phyloP scores from a whole-genome alignment of 1,140 invertebrate genomes.

The Daktulosphaira vitifoliae region DNA sequence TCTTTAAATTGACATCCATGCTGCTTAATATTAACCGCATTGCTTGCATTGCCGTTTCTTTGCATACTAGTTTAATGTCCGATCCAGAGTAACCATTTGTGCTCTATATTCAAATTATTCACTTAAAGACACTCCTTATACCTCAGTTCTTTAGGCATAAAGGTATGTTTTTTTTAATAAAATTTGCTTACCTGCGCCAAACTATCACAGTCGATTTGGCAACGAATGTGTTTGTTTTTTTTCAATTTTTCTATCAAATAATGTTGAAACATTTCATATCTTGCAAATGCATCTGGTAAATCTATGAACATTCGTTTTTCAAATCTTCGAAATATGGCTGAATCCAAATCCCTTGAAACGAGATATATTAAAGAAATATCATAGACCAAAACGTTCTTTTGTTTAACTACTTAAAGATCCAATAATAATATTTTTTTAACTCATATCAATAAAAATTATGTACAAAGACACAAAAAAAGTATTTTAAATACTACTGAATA shows the following conservation, averaged over 20 bases:
- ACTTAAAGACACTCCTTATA: background rate
- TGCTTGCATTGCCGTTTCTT: conserved; percentile 68
- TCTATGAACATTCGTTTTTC: conserved; percentile 77
- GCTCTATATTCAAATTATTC: conserved; percentile 43
- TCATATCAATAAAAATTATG: too few species aligned
- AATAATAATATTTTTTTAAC: too few species aligned
- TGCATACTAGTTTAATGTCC: conserved; percentile 79
- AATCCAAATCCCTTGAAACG: conserved; percentile 67
- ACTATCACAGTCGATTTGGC: conserved; percentile 48
- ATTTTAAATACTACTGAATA: too few species aligned
- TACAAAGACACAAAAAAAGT: too few species aligned
- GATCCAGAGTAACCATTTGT: conserved; percentile 77
- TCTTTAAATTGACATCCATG: conserved; percentile 34
- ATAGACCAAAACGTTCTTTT: too few species aligned
- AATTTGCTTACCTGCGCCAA: conserved; percentile 48
- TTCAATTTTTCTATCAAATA: conserved; percentile 42
- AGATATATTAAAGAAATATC: conserved; percentile 25
- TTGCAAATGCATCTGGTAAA: conserved; percentile 35
- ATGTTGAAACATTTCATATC: conserved; percentile 35
- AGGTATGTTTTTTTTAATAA: too few species aligned
- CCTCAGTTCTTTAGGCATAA: background rate
- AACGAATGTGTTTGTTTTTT: conserved; percentile 37
- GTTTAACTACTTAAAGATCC: too few species aligned
- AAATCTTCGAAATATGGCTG: conserved; percentile 74
- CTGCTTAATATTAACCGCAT: conserved; percentile 42